Base-by-base conservation (phyloP, 2,113 vertebrate genomes). In the Lophochroa leadbeateri region DNA sequence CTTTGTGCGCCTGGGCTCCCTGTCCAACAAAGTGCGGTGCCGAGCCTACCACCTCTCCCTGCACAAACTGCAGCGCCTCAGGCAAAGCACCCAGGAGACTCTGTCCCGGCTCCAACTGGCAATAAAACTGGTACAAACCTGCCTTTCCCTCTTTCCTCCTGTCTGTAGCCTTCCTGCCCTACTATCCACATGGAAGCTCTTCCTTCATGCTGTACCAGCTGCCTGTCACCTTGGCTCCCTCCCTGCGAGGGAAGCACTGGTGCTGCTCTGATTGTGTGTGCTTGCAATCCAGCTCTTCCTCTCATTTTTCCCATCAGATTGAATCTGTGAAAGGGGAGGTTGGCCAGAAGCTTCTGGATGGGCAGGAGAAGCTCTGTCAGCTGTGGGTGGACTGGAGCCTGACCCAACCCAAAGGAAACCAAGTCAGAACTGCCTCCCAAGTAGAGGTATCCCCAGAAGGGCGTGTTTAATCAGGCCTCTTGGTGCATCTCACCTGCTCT, bases 1-100 rank as follows among this genome's bases (percentile, higher is more conserved):
- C 97, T 99, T 99, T 6, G 98, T 99, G 55, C 99, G 99, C 8
- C 96, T 99, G 98, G 99, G 99, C 4, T 99, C 98, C 15, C 98
- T 99, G 41, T 99, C 99, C 0, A 93, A 97, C 72, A 97, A 98
- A 63, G 97, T 99, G 20, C 98, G 95, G 47, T 98, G 97, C 70
- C 97, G 97, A 39, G 99, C 99, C 20, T 98, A 98, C 20, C 96
- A 98, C 47, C 98, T 97, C 75, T 99, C 99, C 5, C 97, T 99
- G n/a, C 50, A 86, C 29, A 98, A 98, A n/a, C 98, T 99, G 65
- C 97, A 84, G 4, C 43, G 11, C 2, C 80, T 98, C 57, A 96
- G 96, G 47, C 98, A 98, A 29, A 71, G 69, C 39, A 98, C 98
- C 4, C 98, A 98, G 67, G 84, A 98, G 2, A 71, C 97, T 0